Evolutionary conservation across 2,797 vertebrate species (phyloP).

Genomic region (Sandelia bainsii): DNA sequence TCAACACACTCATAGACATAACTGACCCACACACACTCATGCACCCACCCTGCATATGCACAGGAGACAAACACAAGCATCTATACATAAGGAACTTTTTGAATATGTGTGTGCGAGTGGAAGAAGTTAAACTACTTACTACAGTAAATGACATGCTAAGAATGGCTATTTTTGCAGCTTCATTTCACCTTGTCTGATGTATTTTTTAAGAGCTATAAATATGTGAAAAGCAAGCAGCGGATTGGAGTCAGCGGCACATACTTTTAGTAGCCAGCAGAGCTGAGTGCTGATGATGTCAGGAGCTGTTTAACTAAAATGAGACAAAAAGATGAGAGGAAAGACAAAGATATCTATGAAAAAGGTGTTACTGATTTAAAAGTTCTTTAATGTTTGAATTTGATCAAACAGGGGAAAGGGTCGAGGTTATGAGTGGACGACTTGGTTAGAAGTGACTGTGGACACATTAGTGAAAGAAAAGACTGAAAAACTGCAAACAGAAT

Average conservation of each 20-base stretch:
- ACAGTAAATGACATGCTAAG: constrained; percentile 15
- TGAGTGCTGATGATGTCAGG: constrained; percentile 34
- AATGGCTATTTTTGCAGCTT: constrained; percentile 39
- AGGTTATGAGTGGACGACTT: constrained; percentile 15
- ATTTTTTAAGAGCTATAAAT: constrained; percentile 68
- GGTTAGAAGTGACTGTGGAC: constrained; percentile 15
- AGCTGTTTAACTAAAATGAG: constrained; percentile 74
- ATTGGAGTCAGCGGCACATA: constrained; percentile 27
- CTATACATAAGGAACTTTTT: background rate
- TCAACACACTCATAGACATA: constrained; percentile 25
- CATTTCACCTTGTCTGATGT: constrained; percentile 50
- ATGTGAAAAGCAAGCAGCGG: constrained; percentile 37
- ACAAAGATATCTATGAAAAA: constrained; percentile 30
- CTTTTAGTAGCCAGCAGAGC: constrained; percentile 31
- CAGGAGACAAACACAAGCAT: constrained; percentile 13
- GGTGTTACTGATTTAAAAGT: constrained; percentile 42
- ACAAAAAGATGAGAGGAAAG: constrained; percentile 62
- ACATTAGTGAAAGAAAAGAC: background rate
- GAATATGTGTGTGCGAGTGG: background rate
- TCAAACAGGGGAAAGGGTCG: constrained; percentile 24
- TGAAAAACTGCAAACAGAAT: constrained; percentile 14
- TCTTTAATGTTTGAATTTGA: constrained; percentile 50
- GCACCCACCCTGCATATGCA: background rate
- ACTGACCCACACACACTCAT: constrained; percentile 30
- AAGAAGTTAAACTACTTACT: constrained; percentile 1